A percentile compares a stretch with the other conserved stretches of the same genome.
These are phyloP conservation scores for Accipiter fasciatus DNA, from an alignment of 2,797 vertebrate species.

Conservation along the genomic window DNA sequence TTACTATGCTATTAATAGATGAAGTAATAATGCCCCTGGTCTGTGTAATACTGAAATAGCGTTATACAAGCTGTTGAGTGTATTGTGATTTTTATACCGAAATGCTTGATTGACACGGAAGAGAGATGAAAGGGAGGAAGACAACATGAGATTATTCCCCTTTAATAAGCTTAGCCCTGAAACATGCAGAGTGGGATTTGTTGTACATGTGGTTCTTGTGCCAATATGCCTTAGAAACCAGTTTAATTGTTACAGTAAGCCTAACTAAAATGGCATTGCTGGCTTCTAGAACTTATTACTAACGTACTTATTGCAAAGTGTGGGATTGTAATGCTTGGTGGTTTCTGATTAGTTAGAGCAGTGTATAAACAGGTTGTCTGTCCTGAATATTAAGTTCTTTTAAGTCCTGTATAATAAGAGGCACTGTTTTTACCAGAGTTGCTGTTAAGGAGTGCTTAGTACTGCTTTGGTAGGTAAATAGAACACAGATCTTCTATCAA, in stretches of 20 bases:
- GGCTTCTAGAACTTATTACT: neutral
- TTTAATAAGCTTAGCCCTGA: neutral
- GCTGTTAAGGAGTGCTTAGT: neutral
- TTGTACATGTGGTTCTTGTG: neutral
- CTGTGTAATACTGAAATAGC: too few relatives aligned
- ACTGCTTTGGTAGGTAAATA: neutral
- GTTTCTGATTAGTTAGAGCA: neutral
- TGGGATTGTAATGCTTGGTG: neutral
- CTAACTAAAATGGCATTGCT: neutral
- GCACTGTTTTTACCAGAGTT: neutral
- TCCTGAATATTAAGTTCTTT: neutral
- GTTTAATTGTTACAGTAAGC: neutral
- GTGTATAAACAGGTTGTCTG: neutral
- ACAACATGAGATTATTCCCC: neutral
- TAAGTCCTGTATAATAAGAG: neutral
- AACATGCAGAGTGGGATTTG: rapidly evolving
- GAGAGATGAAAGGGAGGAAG: neutral
- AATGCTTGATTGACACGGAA: rapidly evolving
- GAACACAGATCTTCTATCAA: neutral
- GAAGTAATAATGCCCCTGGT: neutral
- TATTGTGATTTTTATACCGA: neutral
- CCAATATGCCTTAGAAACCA: neutral
- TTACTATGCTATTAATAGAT: rapidly evolving
- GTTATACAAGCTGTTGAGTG: neutral
- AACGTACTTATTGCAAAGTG: neutral